phyloP scores from a whole-genome alignment of 2,888 invertebrate genomes.

The Thera britannica region DNA sequence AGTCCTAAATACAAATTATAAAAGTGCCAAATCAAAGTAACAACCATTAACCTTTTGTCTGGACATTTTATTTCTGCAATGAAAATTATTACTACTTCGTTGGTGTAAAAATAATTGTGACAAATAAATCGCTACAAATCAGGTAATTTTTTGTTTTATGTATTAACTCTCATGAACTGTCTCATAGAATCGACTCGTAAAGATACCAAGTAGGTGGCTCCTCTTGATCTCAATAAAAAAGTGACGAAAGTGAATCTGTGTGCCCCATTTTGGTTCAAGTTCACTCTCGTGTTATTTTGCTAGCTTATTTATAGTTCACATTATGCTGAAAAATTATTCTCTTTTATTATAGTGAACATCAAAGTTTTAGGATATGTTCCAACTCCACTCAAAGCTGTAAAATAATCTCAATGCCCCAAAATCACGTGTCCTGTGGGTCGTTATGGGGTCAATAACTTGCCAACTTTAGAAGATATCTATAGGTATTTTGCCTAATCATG shows the following conservation, averaged over 20 bases:
- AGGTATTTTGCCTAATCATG: conserved; percentile 13
- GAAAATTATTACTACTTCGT: conserved; percentile 81
- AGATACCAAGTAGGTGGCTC: conserved; percentile 40
- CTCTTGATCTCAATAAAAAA: conserved; percentile 48
- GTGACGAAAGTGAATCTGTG: conserved; percentile 51
- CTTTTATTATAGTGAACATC: conserved; percentile 30
- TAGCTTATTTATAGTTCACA: conserved; percentile 46
- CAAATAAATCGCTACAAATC: conserved; percentile 74
- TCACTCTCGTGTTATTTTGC: conserved; percentile 67
- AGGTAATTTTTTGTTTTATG: conserved; percentile 73
- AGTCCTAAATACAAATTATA: conserved; percentile 47
- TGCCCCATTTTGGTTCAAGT: conserved; percentile 75
- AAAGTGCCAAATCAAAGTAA: conserved; percentile 51
- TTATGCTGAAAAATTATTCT: conserved; percentile 23
- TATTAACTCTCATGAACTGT: conserved; percentile 38
- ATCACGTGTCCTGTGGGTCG: conserved; percentile 81
- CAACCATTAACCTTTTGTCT: conserved; percentile 48
- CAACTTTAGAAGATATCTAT: conserved; percentile 25
- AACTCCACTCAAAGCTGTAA: background rate
- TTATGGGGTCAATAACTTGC: conserved; percentile 80
- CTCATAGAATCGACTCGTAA: conserved; percentile 27
- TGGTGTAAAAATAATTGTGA: conserved; percentile 85
- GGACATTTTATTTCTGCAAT: conserved; percentile 71
- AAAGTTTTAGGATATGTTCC: conserved; percentile 7
- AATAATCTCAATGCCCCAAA: conserved; percentile 39